Percentiles rank a stretch among this genome's conserved stretches.
phyloP scores from a whole-genome alignment of 2,797 vertebrate species.

The Melanitta fusca region DNA sequence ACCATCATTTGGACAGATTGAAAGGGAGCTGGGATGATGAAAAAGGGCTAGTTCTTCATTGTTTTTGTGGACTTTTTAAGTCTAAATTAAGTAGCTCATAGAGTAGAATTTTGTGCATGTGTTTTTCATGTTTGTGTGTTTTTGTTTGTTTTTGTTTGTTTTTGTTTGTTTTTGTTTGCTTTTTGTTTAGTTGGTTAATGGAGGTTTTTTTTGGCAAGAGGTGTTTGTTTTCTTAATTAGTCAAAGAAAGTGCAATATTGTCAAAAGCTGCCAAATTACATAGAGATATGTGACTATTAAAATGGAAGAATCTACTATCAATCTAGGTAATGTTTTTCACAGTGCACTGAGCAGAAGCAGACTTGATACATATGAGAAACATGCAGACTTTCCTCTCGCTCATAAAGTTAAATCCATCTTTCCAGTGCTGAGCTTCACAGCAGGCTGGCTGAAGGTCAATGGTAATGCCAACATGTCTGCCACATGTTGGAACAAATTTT shows the following conservation, averaged over 20 bases:
- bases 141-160: not conserved
- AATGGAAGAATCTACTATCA: not conserved
- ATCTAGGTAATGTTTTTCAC: slow-evolving; percentile 1
- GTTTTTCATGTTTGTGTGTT: not conserved
- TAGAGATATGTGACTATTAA: not conserved
- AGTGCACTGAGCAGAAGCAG: not conserved
- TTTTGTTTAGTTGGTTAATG: not conserved
- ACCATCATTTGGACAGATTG: not conserved
- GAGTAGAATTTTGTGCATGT: not conserved
- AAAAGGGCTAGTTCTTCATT: not conserved
- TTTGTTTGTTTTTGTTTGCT: not conserved
- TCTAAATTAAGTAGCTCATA: not conserved
- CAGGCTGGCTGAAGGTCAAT: not conserved
- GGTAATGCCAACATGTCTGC: not conserved
- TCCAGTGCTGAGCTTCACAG: not conserved
- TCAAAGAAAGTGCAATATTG: not conserved
- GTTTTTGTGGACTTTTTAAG: not conserved
- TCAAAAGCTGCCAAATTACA: not conserved
- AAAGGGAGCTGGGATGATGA: not conserved
- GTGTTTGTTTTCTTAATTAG: not conserved
- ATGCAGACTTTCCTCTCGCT: not conserved
- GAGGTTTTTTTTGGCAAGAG: not conserved
- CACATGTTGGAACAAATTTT: not conserved
- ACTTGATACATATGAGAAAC: not conserved
- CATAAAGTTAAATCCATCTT: not conserved